A percentile compares a stretch with the other conserved stretches of the same genome.
These are phyloP conservation scores for Scaptomyza montana DNA, from an alignment of 1,140 invertebrate genomes.

Conservation along the genomic window DNA sequence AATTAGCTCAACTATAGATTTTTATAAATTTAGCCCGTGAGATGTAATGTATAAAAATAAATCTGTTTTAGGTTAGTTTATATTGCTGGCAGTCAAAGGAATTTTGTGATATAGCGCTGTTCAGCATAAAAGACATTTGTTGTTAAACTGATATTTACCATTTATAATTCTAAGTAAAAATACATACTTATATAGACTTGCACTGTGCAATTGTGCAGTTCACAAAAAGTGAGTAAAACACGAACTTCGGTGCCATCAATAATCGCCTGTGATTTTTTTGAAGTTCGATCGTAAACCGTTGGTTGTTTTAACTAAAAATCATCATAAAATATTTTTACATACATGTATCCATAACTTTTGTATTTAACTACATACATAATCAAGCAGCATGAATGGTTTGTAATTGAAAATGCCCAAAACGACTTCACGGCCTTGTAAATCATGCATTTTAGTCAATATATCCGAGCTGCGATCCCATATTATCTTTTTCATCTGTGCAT, in stretches of 20 bases:
- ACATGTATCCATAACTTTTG: neutral
- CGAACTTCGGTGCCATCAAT: constrained; percentile 72
- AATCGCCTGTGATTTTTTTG: constrained; percentile 18
- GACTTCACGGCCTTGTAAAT: constrained; percentile 71
- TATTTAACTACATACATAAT: constrained; percentile 45
- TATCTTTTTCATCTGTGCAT: constrained; percentile 25
- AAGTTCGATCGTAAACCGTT: constrained; percentile 37
- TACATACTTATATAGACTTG: constrained; percentile 64
- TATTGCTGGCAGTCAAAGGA: too few relatives aligned
- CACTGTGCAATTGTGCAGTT: constrained; percentile 66
- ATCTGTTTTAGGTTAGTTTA: too few relatives aligned
- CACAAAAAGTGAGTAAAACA: constrained; percentile 61
- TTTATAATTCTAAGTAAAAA: neutral
- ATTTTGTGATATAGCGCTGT: too few relatives aligned
- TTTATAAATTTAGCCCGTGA: too few relatives aligned
- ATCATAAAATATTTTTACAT: neutral
- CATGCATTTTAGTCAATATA: constrained; percentile 42
- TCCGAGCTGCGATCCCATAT: constrained; percentile 21
- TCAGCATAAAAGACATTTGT: too few relatives aligned
- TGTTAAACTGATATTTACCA: too few relatives aligned
- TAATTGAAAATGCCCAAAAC: constrained; percentile 69
- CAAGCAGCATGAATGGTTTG: constrained; percentile 67
- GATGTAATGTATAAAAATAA: too few relatives aligned
- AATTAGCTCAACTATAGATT: too few relatives aligned
- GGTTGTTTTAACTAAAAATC: constrained; percentile 37